Percentiles rank a stretch among this genome's conserved stretches.
These are phyloP conservation scores for Zaprionus gabonicus DNA, from an alignment of 1,140 invertebrate species.

Conservation along the genomic window DNA sequence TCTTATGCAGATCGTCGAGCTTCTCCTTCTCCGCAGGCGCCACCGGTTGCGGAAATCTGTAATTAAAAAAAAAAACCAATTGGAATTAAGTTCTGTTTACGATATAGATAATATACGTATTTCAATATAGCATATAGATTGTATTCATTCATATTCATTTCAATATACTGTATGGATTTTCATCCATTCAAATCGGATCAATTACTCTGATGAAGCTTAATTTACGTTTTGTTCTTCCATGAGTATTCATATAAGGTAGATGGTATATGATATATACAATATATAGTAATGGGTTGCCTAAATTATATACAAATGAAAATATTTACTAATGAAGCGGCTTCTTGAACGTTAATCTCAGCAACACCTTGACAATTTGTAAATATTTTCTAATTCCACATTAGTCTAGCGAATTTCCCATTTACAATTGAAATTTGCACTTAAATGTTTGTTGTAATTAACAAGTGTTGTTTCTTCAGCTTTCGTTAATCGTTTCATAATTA, in stretches of 20 bases:
- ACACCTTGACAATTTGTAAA: neutral
- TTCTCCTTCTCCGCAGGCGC: conserved; percentile 85
- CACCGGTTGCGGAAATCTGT: conserved; percentile 60
- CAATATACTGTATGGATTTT: too few relatives aligned
- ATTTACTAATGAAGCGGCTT: neutral
- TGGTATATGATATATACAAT: too few relatives aligned
- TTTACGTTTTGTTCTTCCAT: too few relatives aligned
- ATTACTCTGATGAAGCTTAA: too few relatives aligned
- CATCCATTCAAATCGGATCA: too few relatives aligned
- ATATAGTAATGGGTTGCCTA: neutral
- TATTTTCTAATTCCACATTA: neutral
- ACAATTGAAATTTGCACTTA: neutral
- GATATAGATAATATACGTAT: neutral
- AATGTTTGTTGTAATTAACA: neutral
- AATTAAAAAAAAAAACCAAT: conserved; percentile 9
- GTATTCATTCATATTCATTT: too few relatives aligned
- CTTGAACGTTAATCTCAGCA: neutral
- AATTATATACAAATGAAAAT: neutral
- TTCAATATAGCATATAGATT: neutral
- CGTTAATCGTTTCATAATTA: conserved; percentile 2
- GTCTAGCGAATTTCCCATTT: neutral
- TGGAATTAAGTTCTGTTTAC: neutral
- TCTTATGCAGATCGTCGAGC: conserved; percentile 88
- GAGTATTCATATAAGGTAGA: too few relatives aligned
- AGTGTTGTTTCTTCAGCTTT: neutral